Base-by-base conservation (phyloP, 2,888 invertebrate genomes). In the Cylloceria caligata region DNA sequence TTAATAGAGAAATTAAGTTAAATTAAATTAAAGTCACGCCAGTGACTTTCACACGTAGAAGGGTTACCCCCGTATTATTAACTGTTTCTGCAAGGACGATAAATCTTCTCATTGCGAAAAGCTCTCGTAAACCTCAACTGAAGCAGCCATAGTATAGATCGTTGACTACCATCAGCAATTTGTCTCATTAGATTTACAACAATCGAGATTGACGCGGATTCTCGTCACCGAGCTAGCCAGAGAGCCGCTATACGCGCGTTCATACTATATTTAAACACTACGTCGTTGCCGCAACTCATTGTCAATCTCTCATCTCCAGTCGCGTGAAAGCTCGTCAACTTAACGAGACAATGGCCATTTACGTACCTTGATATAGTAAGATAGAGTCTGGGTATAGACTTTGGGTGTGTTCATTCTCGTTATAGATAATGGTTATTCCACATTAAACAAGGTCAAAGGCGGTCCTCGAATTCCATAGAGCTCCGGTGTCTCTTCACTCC, bases 181-280 rank as follows among this genome's bases (percentile, higher is more conserved):
- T 82, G 82, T 82, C 78, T 71, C 65, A 49, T 71, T 79, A 71
- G 62, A 82, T 82, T 82, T 82, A 79, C 78, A 76, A 72, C 76
- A 81, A 68, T 76, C 52, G 57, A 55, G 52, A 55, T 42, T 71
- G 71, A 55, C 55, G 52, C 36, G 24, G 2, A 13, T 7, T 68
- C 21, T 5, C 13, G 30, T 30, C 13, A 34, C 57, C 7, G 3
- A 27, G n/a, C 30, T 1, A 57, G 27, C 9, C 11, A 7, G 49
- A 13, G n/a, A 30, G 55, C 30, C 30, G 6, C 27, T 55, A 21
- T 52, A 55, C 4, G n/a, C 30, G 55, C 55, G 55, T 30, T 60
- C 13, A 60, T 55, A 55, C 57, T 57, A 57, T 39, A 39, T 62
- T 39, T 62, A 62, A 19, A 39, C 39, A 39, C 24, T 36, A 16